Evolutionary conservation across 1,140 invertebrate species (phyloP).

Genomic region (Aradophagus sp.): DNA sequence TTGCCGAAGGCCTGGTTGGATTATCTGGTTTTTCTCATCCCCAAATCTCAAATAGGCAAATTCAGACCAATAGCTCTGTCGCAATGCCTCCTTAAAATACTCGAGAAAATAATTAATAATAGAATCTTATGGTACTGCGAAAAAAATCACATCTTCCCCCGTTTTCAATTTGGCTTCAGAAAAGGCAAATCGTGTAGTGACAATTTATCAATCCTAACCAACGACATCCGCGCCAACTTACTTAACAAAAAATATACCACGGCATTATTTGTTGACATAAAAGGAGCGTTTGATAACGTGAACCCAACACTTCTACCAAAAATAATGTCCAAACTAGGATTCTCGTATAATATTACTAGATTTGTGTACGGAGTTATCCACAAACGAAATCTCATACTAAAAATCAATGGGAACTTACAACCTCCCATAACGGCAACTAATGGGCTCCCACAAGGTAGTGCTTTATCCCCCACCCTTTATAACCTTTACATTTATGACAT

Average conservation of each 20-base stretch:
- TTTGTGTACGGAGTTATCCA: conserved; percentile 7
- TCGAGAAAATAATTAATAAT: conserved; percentile 45
- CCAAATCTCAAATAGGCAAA: conserved; percentile 16
- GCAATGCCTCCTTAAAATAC: conserved; percentile 28
- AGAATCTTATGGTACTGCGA: conserved; percentile 19
- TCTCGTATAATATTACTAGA: conserved; percentile 9
- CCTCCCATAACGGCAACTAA: background rate
- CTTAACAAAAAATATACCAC: background rate
- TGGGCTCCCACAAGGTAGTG: background rate
- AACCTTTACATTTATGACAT: background rate
- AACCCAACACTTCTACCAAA: conserved; percentile 1
- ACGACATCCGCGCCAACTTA: conserved; percentile 2
- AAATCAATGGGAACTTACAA: conserved; percentile 4
- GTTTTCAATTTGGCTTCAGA: conserved; percentile 27
- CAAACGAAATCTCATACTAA: background rate
- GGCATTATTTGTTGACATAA: conserved; percentile 15
- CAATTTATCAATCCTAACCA: conserved; percentile 1
- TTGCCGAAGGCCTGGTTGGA: conserved; percentile 7
- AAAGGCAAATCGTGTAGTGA: conserved; percentile 2
- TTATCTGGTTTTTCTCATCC: conserved; percentile 10
- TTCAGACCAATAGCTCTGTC: conserved; percentile 40
- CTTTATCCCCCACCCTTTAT: background rate
- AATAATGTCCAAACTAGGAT: background rate
- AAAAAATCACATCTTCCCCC: conserved; percentile 2
- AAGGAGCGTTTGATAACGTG: conserved; percentile 34